Evolutionary conservation across 2,797 vertebrate genomes (phyloP), one percentile per base, ranked within the genome.

Genomic region (Sebastes trivittatus): DNA sequence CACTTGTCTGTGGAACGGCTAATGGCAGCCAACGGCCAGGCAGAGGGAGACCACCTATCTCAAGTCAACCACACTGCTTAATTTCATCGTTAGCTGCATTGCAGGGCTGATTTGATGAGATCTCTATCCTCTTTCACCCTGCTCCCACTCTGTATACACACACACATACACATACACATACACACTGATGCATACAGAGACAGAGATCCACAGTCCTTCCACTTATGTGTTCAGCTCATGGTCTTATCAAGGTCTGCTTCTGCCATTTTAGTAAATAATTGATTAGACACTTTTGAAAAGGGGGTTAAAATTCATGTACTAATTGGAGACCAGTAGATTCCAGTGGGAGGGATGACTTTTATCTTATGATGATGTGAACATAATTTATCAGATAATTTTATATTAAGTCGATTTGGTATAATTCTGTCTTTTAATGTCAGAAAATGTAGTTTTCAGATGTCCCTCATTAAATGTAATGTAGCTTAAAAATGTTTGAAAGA

Each of bases 361-460:
- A 96, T 96, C 96, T 96, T 95, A 88, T 95, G 95, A 96, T 96
- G 95, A 96, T 95, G 95, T 94, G 95, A 95, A 95, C 93, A 95
- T 95, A 96, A 96, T 96, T 96, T 95, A 95, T 95, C 95, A 96
- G 95, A 96, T 95, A 94, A 96, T 95, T 95, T 96, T 94, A 95
- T 95, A 95, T 96, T 94, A 95, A 94, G 95, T 95, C 94, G 93
- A 96, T 96, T 95, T 96, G 94, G 94, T 95, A 95, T 95, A 95
- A 95, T 95, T 96, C 93, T 87, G 91, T 94, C 92, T 96, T 95
- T 95, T 95, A 96, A 96, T 96, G 94, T 96, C 94, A 94, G 94
- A 96, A 94, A 96, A 94, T 95, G 91, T 96, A 93, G 86, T 94
- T 96, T 95, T 96, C 92, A 95, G 95, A 96, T 95, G 95, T 96